Conservation (phyloP, 2,797 vertebrate genomes). For the Clarias pachynema region DNA sequence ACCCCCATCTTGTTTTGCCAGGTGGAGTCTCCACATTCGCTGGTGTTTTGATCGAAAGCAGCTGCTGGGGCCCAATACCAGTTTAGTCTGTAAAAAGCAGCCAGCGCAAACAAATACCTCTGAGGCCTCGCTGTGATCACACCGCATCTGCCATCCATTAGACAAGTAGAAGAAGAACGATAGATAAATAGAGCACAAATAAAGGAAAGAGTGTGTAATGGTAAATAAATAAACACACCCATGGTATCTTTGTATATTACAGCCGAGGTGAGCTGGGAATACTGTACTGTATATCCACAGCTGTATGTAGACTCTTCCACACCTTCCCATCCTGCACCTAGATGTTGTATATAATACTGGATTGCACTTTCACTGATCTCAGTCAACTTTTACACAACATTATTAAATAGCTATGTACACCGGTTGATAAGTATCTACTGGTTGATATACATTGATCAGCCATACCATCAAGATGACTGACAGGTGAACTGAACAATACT, state of each 20-base stretch:
- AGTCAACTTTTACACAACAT: neutral
- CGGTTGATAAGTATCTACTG: neutral
- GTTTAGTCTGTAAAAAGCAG: conserved; percentile 88
- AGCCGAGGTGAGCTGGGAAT: conserved; percentile 53
- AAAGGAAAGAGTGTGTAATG: conserved; percentile 78
- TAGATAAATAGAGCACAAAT: conserved; percentile 58
- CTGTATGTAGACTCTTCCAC: conserved; percentile 43
- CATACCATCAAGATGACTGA: too few species aligned
- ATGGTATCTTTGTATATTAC: conserved; percentile 78
- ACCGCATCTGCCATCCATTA: conserved; percentile 91
- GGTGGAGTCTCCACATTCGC: conserved; percentile 79
- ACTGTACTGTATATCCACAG: conserved; percentile 59
- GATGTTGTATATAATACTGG: neutral
- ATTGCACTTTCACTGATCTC: neutral
- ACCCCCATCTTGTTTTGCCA: conserved; percentile 89
- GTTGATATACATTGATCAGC: too few species aligned
- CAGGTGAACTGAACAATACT: too few species aligned
- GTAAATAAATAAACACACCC: conserved; percentile 85
- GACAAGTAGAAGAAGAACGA: conserved; percentile 65
- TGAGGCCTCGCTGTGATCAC: conserved; percentile 64
- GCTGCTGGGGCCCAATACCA: conserved; percentile 83
- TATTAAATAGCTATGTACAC: neutral
- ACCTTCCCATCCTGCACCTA: neutral
- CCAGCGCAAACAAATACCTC: conserved; percentile 93
- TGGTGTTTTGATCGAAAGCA: conserved; percentile 86